Evolutionary conservation across 2,888 invertebrate species (phyloP).

Genomic region (Periphyllus acericola): DNA sequence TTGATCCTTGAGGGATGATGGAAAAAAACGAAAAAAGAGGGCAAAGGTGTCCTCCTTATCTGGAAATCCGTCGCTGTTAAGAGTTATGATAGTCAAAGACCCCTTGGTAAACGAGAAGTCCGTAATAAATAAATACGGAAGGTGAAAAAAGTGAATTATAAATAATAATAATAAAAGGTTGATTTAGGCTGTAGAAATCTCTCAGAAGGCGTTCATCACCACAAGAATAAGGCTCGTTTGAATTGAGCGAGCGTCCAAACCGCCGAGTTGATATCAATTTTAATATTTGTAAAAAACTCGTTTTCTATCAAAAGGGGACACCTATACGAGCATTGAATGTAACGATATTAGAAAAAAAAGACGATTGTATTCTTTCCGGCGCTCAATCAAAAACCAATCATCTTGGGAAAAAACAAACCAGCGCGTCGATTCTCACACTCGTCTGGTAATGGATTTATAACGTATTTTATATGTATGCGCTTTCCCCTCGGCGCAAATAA

Average conservation of each 20-base stretch:
- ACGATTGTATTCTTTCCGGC: conserved; percentile 9
- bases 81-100: conserved; percentile 58
- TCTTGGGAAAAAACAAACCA: conserved; percentile 53
- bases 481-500: conserved; percentile 37
- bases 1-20: conserved; percentile 60
- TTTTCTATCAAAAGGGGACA: not conserved
- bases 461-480: conserved; percentile 49
- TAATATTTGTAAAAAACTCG: not conserved
- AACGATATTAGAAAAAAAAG: not conserved
- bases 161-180: conserved; percentile 31
- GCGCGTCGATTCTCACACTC: conserved; percentile 46
- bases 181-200: no score
- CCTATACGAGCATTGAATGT: not conserved
- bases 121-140: conserved; percentile 58
- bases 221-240: not conserved
- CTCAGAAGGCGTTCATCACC: not conserved
- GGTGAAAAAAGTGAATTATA: conserved; percentile 59
- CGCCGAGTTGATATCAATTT: not conserved
- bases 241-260: not conserved
- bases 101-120: conserved; percentile 58
- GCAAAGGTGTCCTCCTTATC: conserved; percentile 60
- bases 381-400: conserved; percentile 62
- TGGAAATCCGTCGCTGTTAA: conserved; percentile 60
- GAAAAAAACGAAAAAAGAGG: conserved; percentile 51
- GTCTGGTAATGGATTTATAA: conserved; percentile 61